phyloP scores from a whole-genome alignment of 2,113 vertebrate genomes.

The Circaetus cinerascens region DNA sequence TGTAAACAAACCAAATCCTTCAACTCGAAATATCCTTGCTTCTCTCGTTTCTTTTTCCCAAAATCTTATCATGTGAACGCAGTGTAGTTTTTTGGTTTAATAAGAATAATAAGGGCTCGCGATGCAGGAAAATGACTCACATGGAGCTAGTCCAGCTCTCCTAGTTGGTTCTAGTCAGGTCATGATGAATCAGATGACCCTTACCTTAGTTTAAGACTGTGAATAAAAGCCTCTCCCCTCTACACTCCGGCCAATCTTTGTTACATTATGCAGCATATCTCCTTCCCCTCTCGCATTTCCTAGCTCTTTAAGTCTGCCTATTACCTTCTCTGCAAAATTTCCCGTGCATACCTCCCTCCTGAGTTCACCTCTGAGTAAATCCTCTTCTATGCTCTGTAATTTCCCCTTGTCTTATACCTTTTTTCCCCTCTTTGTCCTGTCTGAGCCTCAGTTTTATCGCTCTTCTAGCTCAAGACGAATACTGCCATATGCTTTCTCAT shows the following conservation, averaged over 20 bases:
- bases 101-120: constrained; percentile 63
- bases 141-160: constrained; percentile 57
- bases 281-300: constrained; percentile 14
- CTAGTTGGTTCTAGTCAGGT: constrained; percentile 61
- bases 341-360: not conserved
- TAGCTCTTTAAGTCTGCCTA: not conserved
- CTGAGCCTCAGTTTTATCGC: not conserved
- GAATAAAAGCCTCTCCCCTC: constrained; percentile 49
- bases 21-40: not conserved
- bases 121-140: constrained; percentile 68
- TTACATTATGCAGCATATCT: not conserved
- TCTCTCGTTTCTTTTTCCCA: not conserved
- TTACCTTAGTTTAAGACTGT: constrained; percentile 42
- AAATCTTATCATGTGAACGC: constrained; percentile 27
- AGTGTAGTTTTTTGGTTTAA: constrained; percentile 44
- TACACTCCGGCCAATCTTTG: not conserved
- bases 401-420: not conserved
- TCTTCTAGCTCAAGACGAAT: not conserved
- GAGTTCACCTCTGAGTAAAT: not conserved
- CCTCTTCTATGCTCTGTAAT: not conserved
- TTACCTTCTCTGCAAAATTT: not conserved
- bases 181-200: constrained; percentile 62
- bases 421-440: not conserved
- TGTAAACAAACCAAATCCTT: not conserved
- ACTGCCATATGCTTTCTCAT: not conserved